Evolutionary conservation across 2,797 vertebrate species (phyloP), one percentile per base, ranked within the genome.

Genomic region (Bradypodion ventrale): DNA sequence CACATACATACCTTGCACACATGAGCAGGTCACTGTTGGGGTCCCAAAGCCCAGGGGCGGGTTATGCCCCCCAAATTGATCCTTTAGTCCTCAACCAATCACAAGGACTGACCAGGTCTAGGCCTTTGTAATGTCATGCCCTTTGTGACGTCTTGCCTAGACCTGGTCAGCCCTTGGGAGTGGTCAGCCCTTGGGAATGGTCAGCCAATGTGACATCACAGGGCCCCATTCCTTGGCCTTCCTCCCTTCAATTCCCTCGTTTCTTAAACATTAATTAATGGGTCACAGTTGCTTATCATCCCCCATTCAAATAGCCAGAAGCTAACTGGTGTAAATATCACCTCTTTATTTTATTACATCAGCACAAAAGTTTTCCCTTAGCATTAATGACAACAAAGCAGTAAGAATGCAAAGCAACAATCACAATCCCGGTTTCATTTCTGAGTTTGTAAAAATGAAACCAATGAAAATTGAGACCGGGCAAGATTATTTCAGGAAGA

Each of bases 281-380:
- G 35, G 49, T 19, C 44, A 79, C 35, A 12, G 23, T 81, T 80
- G 77, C 3, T 63, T 5, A n/a, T 73, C 29, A 19, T 27, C 78
- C 37, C 46, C 70, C 32, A 87, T 59, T 72, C 79, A 88, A 85
- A 62, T 29, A 72, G 83, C 83, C 72, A 89, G 35, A 88, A 1
- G 0, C 66, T 37, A 19, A 40, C 66, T 84, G 79, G 82, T 80
- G 76, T 92, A 91, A 94, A 95, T 90, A 93, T 91, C 93, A 91
- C 87, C 86, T 90, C 86, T 91, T 96, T 96, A 95, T 95, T 96
- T 94, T 92, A 78, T 90, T 89, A 89, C 82, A 92, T 79, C 88
- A 87, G 87, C 88, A 94, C 87, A 90, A 32, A 70, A 79, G 42
- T 89, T 86, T 74, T 87, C 87, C 93, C 89, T 91, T 79, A 92